Percentiles rank a stretch among this genome's conserved stretches.
phyloP scores from a whole-genome alignment of 2,797 vertebrate genomes.

The Rhinophrynus dorsalis region DNA sequence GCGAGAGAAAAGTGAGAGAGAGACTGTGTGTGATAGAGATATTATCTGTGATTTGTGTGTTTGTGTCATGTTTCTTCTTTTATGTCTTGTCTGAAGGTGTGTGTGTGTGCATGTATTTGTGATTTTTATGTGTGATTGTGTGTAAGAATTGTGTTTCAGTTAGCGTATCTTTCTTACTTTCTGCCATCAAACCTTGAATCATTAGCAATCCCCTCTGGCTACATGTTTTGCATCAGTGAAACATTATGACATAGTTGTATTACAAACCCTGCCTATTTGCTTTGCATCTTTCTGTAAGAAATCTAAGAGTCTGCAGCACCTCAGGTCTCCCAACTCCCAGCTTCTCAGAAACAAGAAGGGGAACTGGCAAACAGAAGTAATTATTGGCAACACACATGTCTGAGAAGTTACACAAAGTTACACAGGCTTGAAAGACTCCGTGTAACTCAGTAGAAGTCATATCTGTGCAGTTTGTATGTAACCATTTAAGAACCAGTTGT shows the following conservation, averaged over 20 bases:
- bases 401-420: not conserved
- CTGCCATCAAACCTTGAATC: conserved; percentile 71
- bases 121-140: conserved; percentile 10
- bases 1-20: too few species aligned
- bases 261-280: conserved; percentile 75
- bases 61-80: too few species aligned
- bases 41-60: too few species aligned
- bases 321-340: conserved; percentile 56
- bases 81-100: too few species aligned
- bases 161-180: conserved; percentile 21
- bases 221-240: conserved; percentile 81
- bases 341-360: not conserved
- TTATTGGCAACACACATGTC: not conserved
- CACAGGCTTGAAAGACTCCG: not conserved
- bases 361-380: not conserved
- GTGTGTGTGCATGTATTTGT: conserved; percentile 2
- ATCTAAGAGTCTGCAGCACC: conserved; percentile 66
- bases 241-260: conserved; percentile 80
- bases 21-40: too few species aligned
- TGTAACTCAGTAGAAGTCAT: too few species aligned
- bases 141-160: not conserved
- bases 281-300: conserved; percentile 73
- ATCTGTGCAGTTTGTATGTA: too few species aligned
- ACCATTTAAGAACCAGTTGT: too few species aligned
- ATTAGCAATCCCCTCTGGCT: conserved; percentile 83